Percentiles rank a stretch among this genome's conserved stretches.
Evolutionary conservation across 2,113 vertebrate genomes (phyloP).

Genomic region (Amia ocellicauda): DNA sequence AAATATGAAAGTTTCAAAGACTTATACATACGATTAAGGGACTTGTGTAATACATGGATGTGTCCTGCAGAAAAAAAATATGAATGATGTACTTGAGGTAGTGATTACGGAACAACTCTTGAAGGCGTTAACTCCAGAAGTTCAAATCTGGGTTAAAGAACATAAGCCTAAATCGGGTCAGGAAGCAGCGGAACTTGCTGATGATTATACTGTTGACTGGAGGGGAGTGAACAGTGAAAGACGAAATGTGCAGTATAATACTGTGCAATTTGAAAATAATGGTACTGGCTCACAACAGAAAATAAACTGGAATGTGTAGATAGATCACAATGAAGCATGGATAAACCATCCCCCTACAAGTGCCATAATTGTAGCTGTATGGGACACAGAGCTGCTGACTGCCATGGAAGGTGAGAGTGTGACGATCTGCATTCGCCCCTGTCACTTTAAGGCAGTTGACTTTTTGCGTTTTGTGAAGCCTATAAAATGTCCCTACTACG

Average conservation of each 20-base stretch:
- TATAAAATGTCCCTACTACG: too few species aligned
- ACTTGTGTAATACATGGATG: neutral
- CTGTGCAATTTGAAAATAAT: neutral
- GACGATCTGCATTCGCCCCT: too few species aligned
- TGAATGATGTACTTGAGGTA: neutral
- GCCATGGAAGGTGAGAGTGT: neutral
- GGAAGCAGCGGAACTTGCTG: too few species aligned
- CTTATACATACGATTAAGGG: neutral
- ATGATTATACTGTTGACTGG: too few species aligned
- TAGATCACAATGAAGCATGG: neutral
- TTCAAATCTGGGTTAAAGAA: too few species aligned
- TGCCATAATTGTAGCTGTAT: neutral
- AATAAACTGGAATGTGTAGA: neutral
- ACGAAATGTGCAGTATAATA: neutral
- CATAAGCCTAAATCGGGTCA: too few species aligned
- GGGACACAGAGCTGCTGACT: neutral
- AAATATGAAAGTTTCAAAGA: neutral
- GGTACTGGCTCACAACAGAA: neutral
- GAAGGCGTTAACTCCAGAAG: too few species aligned
- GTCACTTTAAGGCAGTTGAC: too few species aligned
- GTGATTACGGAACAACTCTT: neutral
- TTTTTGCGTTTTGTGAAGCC: too few species aligned
- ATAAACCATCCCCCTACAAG: neutral
- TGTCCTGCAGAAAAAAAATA: neutral
- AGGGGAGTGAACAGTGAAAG: too few species aligned